Evolutionary conservation across 1,140 invertebrate species (phyloP), one percentile per base, ranked within the genome.

Genomic region (Gryon sp.): DNA sequence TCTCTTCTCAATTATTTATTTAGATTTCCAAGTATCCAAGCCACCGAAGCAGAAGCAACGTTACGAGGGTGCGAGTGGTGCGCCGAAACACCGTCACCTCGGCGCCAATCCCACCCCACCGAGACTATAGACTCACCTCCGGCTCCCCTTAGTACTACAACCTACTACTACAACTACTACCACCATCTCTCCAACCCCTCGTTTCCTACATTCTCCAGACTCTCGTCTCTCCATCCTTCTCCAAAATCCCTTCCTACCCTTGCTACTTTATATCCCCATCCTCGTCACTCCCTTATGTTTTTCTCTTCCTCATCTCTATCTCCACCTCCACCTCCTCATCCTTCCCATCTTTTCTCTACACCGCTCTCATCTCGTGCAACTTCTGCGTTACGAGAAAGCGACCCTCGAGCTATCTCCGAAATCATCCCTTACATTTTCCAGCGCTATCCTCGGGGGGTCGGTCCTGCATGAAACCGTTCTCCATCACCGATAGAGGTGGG

Each of bases 351-450:
- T 36, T 76, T 57, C 74, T 20, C 55, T 66, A 50, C 52, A 46
- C 55, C 69, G 53, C 72, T 69, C 73, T 52, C 75, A 76, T 76
- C 80, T 50, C 57, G 79, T 59, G 79, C 80, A 83, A 84, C 81
- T 86, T 79, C 80, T 80, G 52, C 82, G 78, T 78, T 70, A 60
- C 75, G 73, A 79, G 66, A 66, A 50, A 74, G 82, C 86, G 85
- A 88, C 84, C 83, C 87, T 87, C 85, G 59, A 88, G 86, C 87
- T 87, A 88, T 88, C 86, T 89, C 86, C 86, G 83, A 89, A 89
- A 89, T 88, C 86, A 89, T 88, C 86, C 87, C 86, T 86, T 86
- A 87, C 84, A 87, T 84, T 86, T 80, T 82, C 30, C 19, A 75
- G 80, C 66, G 72, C 80, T 83, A 84, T 85, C 83, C 85, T 85